These are phyloP conservation scores for Helicoverpa assulta DNA, from an alignment of 2,888 invertebrate genomes.

Conservation along the genomic window DNA sequence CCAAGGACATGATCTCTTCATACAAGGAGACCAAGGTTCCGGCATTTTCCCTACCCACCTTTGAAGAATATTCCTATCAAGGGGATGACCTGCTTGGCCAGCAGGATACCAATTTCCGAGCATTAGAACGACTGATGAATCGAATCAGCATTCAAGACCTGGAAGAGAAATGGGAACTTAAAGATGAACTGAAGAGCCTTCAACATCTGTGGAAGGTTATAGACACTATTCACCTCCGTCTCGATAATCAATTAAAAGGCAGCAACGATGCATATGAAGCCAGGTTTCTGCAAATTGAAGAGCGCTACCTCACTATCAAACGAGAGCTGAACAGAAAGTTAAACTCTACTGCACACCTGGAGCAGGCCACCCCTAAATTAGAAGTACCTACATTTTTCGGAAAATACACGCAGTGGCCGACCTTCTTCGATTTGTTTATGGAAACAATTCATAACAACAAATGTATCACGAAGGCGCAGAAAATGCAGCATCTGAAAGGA, in stretches of 20 bases:
- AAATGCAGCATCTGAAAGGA: constrained; percentile 13
- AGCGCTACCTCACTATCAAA: no score
- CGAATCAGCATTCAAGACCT: constrained; percentile 1
- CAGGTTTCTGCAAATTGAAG: no score
- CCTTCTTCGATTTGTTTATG: constrained; percentile 9
- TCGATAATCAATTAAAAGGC: no score
- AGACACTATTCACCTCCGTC: no score
- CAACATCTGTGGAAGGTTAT: constrained; percentile 5
- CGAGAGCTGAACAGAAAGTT: no score
- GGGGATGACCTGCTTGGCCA: no score
- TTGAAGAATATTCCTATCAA: no score
- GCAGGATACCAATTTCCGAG: no score
- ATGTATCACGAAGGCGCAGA: constrained; percentile 9
- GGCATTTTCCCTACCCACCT: no score
- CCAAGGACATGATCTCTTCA: constrained; percentile 8
- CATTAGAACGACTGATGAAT: no score
- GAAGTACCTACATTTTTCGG: constrained; percentile 5
- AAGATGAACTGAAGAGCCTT: constrained; percentile 1
- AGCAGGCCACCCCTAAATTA: constrained; percentile 3
- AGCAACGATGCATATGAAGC: no score
- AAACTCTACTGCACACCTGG: no score
- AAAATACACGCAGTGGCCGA: constrained; percentile 10
- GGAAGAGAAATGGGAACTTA: constrained; percentile 4
- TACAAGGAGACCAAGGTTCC: constrained; percentile 6
- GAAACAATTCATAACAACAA: constrained; percentile 13